Base-by-base conservation (phyloP, 2,797 vertebrate genomes). In the Epinephelus coioides region DNA sequence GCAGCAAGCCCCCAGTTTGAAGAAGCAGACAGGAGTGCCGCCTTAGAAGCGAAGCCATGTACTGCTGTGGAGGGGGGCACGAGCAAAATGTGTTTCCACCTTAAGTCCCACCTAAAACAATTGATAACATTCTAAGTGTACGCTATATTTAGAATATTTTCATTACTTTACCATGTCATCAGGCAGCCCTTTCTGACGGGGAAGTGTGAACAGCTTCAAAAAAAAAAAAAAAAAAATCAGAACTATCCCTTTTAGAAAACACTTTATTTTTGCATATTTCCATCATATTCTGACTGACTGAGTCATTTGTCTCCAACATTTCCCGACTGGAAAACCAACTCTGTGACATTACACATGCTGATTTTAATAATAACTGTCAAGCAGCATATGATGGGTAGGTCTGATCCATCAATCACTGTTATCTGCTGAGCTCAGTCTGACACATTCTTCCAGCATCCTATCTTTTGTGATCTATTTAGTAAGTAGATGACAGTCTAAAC, bases 381-480 rank as follows among this genome's bases (percentile, higher is more conserved):
- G 43, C 18, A 11, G 51, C 19, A 21, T 46, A 69, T 8, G 5
- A 34, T 50, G 71, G 14, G 49, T 47, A 71, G 44, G 38, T 46
- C 53, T 44, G 15, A 70, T 75, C 54, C 1, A 65, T 79, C 74
- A 60, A 53, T 78, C 76, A 56, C 67, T 80, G 76, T 74, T 60
- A 70, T 69, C 34, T 51, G 53, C 60, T 53, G 18, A 67, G 49
- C 47, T 3, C 50, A 69, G 53, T 68, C 57, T 76, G 73, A 84
- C 67, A 25, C 43, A 65, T 57, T 43, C 38, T 86, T 64, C 73
- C 4, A 30, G 38, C 66, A 49, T 73, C n/a, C 68, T 34, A 10
- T 84, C 50, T 59, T 81, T 70, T 77, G 49, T 66, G 54, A 79
- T 79, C 40, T 64, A 19, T 72, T 59, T 34, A 72, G 47, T 69